These are phyloP conservation scores for Macrobrachium rosenbergii DNA, from an alignment of 1,140 invertebrate genomes.

Conservation along the genomic window DNA sequence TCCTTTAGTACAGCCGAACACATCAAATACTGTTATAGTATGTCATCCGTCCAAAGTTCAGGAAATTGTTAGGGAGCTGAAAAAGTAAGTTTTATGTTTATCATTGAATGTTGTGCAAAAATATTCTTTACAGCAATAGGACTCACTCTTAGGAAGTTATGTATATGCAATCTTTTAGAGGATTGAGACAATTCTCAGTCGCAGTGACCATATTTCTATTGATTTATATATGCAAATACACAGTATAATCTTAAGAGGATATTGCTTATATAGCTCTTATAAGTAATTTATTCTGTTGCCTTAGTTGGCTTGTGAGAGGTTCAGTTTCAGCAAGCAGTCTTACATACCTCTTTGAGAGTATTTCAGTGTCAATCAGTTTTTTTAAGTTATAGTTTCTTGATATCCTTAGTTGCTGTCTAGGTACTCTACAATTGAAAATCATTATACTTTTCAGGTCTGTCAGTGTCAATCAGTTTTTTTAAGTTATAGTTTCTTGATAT, in stretches of 20 bases:
- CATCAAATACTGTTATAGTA: slow-evolving; percentile 78
- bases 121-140: not conserved
- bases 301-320: not conserved
- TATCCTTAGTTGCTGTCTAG: not conserved
- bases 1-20: slow-evolving; percentile 75
- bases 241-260: too few species aligned
- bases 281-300: not conserved
- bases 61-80: slow-evolving; percentile 78
- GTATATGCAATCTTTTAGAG: too few species aligned
- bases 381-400: not conserved
- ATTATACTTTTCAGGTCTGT: slow-evolving; percentile 32
- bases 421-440: not conserved
- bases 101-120: not conserved
- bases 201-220: too few species aligned
- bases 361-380: not conserved
- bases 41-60: slow-evolving; percentile 83
- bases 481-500: not conserved
- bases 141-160: not conserved
- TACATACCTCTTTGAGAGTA: not conserved
- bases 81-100: slow-evolving; percentile 73
- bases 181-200: too few species aligned
- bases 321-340: not conserved
- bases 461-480: not conserved
- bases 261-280: not conserved
- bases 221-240: too few species aligned